Evolutionary conservation across 1,140 invertebrate genomes (phyloP).

Genomic region (Tetragnatha versicolor): DNA sequence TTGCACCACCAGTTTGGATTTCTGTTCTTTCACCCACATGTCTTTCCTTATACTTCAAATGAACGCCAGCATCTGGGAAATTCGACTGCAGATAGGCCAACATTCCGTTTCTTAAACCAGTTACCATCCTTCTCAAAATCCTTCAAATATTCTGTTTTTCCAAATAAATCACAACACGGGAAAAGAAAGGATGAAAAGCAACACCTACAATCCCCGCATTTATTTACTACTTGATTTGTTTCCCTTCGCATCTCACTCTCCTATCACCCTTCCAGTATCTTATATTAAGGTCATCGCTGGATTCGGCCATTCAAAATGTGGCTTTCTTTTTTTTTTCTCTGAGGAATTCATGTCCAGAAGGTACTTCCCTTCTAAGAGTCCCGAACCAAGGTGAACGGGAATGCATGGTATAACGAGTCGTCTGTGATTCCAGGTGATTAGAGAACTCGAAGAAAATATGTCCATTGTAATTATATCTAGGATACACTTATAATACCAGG

Average conservation of each 20-base stretch:
- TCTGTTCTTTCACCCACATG: no score
- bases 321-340: background rate
- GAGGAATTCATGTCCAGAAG: background rate
- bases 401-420: background rate
- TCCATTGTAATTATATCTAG: no score
- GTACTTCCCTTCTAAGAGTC: background rate
- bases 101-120: no score
- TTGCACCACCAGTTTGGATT: no score
- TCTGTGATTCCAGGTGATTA: conserved; percentile 15
- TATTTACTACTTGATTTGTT: background rate
- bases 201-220: background rate
- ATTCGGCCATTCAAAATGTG: background rate
- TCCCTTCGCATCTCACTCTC: background rate
- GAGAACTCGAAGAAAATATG: no score
- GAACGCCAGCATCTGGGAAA: no score
- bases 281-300: conserved; percentile 3
- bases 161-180: no score
- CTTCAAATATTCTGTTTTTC: no score
- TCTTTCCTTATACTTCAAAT: no score
- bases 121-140: no score
- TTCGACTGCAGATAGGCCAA: no score
- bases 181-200: background rate
- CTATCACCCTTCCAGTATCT: background rate
- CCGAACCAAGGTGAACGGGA: conserved; percentile 11
- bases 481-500: no score